Evolutionary conservation across 2,113 vertebrate genomes (phyloP), one percentile per base, ranked within the genome.

Genomic region (Cranoglanis bouderius): DNA sequence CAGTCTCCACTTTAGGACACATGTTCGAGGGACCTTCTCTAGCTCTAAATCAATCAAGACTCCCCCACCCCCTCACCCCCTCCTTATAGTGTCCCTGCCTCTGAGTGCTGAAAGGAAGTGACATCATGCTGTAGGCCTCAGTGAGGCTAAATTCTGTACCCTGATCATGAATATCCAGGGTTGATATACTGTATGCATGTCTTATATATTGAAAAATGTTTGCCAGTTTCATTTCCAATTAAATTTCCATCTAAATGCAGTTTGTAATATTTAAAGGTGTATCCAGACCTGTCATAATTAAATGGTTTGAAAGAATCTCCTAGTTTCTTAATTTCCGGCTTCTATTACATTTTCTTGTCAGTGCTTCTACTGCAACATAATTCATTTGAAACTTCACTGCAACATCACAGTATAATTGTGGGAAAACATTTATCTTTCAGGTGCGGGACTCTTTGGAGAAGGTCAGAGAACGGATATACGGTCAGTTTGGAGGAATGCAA

Each of bases 391-490:
- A 46, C 14, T 10, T 13, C 38, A 1, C 40, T 46, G 43, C 21
- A 77, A 46, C 29, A 46, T 46, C 10, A 3, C 46, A 8, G 26
- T 83, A 29, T 38, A 40, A 61, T 40, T 38, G 12, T 61, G 10
- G 18, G 12, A 55, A 61, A 61, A 59, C 43, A 21, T 65, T 90
- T 82, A 8, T 21, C 38, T 61, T 86, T 55, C 92, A 99, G 98
- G 98, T 99, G 89, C 97, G 98, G 93, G 96, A 97, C 92, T 99
- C 98, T n/a, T 92, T 99, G 94, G 98, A 99, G 94, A 97, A 98
- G 95, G 97, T 99, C 75, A 96, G 98, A 91, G 97, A 97, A 94
- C 94, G 96, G 90, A 98, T 99, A 97, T 98, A 97, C 2, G 97
- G 98, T 12, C 97, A 99, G 94, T 98, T 98, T 46, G 97, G 97